Base-by-base conservation (phyloP, 2,113 vertebrate species). In the Ondatra zibethicus region DNA sequence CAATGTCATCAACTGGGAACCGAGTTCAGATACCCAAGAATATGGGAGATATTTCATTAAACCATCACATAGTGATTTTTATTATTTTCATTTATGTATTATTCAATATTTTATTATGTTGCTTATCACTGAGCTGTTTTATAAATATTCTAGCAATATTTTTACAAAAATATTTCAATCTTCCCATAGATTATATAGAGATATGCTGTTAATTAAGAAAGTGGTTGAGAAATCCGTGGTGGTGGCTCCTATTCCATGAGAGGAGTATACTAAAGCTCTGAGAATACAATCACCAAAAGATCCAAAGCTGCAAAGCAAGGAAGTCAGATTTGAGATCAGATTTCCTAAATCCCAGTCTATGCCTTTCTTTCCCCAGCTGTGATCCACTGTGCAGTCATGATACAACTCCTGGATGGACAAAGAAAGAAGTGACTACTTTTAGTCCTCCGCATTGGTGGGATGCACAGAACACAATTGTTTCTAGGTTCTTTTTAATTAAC, bases 401-500 rank as follows among this genome's bases (percentile, higher is more conserved):
- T 13, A 14, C 5, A 77, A 12, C 21, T 86, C 10, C 65, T 21
- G 36, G 33, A 0, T 50, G 66, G 47, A 7, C 42, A 91, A 52
- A 85, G 85, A 82, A 80, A 66, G 31, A 14, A 87, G n/a, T 21
- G 73, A 58, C 27, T 21, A 13, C 27, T 42, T 50, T 73, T 12
- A 61, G 27, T 82, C 5, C 9, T 91, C 52, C 19, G 36, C 45
- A 47, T 14, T 77, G 50, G 33, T 70, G 11, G 42, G 42, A 91
- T 45, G 39, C 55, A 75, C 91, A 92, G 52, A 97, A 72, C 47
- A 87, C 76, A 81, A 73, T 47, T 70, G 61, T 84, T 91, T 92
- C 80, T 89, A 29, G n/a, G 70, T 87, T 91, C 91, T 39, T 25
- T 72, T 63, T 78, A 89, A 95, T 95, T 96, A 96, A 95, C n/a